Conservation (phyloP, 2,797 vertebrate genomes). For the Pogonophryne albipinna region DNA sequence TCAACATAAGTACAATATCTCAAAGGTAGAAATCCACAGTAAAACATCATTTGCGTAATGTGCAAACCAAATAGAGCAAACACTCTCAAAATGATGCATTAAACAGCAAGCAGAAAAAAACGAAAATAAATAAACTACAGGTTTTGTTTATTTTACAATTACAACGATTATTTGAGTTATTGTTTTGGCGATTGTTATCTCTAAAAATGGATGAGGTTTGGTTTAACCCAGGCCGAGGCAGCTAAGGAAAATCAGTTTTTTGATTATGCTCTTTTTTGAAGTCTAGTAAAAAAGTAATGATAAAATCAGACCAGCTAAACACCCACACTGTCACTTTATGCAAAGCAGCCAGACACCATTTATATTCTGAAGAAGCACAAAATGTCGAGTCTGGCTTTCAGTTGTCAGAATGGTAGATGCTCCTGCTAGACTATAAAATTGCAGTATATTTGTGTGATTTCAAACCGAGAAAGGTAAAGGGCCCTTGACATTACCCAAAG, state of each 20-base stretch:
- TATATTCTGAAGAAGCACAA: constrained; percentile 35
- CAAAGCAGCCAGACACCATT: constrained; percentile 28
- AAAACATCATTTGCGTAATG: not conserved
- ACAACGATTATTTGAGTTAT: not conserved
- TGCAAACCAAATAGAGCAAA: not conserved
- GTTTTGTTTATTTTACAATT: too few relatives aligned
- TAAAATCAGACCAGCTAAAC: constrained; percentile 1
- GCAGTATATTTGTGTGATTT: constrained; percentile 61
- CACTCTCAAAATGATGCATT: not conserved
- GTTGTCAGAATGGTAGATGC: constrained; percentile 63
- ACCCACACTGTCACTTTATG: constrained; percentile 13
- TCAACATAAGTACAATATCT: too few relatives aligned
- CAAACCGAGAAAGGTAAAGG: constrained; percentile 39
- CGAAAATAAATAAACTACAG: not conserved
- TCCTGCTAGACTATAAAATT: constrained; percentile 51
- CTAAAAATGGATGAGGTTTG: not conserved
- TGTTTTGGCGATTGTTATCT: not conserved
- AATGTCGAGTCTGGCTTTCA: constrained; percentile 40
- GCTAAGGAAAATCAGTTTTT: not conserved
- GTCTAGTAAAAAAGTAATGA: not conserved
- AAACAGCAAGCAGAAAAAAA: not conserved
- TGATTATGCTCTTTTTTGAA: not conserved
- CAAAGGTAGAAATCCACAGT: not conserved
- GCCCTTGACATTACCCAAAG: constrained; percentile 55
- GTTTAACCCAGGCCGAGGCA: not conserved